A percentile compares a stretch with the other conserved stretches of the same genome.
Evolutionary conservation across 2,113 vertebrate genomes (phyloP).

Genomic region (Xenopus tropicalis): DNA sequence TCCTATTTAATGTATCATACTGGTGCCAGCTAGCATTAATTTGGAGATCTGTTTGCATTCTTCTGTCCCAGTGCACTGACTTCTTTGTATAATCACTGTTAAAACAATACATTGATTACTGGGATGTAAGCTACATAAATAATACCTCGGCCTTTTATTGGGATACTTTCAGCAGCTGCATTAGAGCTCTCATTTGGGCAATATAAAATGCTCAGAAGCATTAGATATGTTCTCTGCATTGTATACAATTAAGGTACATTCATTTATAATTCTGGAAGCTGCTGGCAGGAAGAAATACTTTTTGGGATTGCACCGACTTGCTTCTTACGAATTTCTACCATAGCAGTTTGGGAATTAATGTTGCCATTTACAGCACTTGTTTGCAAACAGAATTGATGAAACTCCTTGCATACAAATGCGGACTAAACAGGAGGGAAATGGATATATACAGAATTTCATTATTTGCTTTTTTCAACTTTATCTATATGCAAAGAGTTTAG

Average conservation of each 20-base stretch:
- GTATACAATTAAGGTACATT: not conserved
- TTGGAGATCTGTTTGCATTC: slow-evolving; percentile 39
- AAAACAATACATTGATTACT: slow-evolving; percentile 30
- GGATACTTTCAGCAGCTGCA: not conserved
- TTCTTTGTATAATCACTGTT: slow-evolving; percentile 30
- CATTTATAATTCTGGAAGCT: not conserved
- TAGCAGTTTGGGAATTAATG: too few relatives aligned
- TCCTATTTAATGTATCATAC: slow-evolving; percentile 45
- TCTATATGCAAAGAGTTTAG: too few relatives aligned
- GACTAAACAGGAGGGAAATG: too few relatives aligned
- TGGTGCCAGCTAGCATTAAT: slow-evolving; percentile 39
- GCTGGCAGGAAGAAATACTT: not conserved
- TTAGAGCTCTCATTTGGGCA: not conserved
- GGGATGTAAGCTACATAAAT: slow-evolving; percentile 5
- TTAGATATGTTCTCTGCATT: not conserved
- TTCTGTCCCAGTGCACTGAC: slow-evolving; percentile 19
- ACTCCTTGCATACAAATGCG: too few relatives aligned
- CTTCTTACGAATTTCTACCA: not conserved
- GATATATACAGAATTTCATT: too few relatives aligned
- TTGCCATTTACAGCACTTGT: not conserved
- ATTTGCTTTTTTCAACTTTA: too few relatives aligned
- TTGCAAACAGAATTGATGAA: not conserved
- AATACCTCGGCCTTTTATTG: not conserved
- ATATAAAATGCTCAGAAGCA: not conserved
- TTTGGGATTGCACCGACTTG: not conserved